Evolutionary conservation across 2,888 invertebrate genomes (phyloP).

Genomic region (Acrobasis repandana): DNA sequence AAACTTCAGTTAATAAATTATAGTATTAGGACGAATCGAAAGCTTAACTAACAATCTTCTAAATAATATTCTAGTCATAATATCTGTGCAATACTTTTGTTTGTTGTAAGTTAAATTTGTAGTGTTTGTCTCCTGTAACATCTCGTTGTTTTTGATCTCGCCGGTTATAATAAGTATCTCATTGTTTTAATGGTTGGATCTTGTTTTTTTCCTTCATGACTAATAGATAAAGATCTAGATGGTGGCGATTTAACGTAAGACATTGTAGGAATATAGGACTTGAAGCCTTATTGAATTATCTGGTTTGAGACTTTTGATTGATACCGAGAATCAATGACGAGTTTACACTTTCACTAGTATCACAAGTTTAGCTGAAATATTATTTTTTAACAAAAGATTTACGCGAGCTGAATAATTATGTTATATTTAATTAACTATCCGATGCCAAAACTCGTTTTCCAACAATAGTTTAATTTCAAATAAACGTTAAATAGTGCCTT

Average conservation of each 20-base stretch:
- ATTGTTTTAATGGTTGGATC: neutral
- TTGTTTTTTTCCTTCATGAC: neutral
- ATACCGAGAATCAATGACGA: neutral
- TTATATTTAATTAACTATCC: too few species aligned
- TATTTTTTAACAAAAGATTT: too few species aligned
- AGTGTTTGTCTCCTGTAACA: too few species aligned
- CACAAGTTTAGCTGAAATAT: too few species aligned
- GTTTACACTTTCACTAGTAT: too few species aligned
- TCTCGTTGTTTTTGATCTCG: neutral
- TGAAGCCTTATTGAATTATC: neutral
- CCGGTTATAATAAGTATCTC: too few species aligned
- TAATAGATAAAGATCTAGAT: neutral
- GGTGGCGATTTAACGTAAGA: neutral
- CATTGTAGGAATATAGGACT: neutral
- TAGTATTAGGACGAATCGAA: neutral
- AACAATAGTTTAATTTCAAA: too few species aligned
- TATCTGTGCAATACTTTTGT: slow-evolving; percentile 11
- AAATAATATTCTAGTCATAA: slow-evolving; percentile 7
- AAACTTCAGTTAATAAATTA: too few species aligned
- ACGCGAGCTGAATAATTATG: too few species aligned
- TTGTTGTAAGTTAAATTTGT: neutral
- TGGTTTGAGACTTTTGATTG: neutral
- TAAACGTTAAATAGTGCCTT: too few species aligned
- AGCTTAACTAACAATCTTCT: neutral
- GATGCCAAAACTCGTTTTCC: too few species aligned